These are phyloP conservation scores for Dromas ardeola DNA, from an alignment of 2,113 vertebrate genomes.

Conservation along the genomic window DNA sequence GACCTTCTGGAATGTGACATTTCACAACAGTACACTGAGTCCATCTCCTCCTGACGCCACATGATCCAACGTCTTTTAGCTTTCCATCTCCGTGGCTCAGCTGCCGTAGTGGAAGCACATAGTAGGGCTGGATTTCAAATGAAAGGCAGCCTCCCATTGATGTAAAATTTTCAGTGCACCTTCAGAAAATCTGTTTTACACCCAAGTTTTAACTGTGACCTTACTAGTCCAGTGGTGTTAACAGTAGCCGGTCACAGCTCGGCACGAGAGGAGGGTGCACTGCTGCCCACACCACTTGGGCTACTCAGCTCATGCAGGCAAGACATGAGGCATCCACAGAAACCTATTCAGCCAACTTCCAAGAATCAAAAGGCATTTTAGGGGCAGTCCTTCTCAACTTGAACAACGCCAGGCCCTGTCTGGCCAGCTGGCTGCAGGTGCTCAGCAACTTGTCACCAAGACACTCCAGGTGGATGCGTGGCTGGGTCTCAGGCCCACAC, in stretches of 20 bases:
- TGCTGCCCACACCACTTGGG: not conserved
- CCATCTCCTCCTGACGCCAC: not conserved
- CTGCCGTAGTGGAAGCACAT: not conserved
- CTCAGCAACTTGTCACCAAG: fast-evolving
- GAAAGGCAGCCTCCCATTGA: not conserved
- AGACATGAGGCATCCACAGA: not conserved
- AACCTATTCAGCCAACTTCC: not conserved
- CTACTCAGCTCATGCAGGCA: not conserved
- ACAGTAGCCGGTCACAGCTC: not conserved
- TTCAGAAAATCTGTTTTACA: conserved; percentile 37
- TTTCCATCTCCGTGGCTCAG: conserved; percentile 47
- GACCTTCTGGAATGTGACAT: conserved; percentile 77
- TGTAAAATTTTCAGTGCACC: conserved; percentile 17
- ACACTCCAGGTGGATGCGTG: fast-evolving
- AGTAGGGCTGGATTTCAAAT: conserved; percentile 33
- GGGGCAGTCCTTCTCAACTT: not conserved
- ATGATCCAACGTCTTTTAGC: conserved; percentile 7
- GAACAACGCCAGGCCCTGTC: fast-evolving
- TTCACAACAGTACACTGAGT: conserved; percentile 68
- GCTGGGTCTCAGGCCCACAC: not conserved
- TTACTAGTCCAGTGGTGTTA: not conserved
- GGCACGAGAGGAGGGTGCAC: fast-evolving
- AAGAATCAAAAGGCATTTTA: not conserved
- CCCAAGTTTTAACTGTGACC: conserved; percentile 21
- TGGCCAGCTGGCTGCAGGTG: not conserved